phyloP scores from a whole-genome alignment of 2,888 invertebrate species.

The Cheilosia soror region DNA sequence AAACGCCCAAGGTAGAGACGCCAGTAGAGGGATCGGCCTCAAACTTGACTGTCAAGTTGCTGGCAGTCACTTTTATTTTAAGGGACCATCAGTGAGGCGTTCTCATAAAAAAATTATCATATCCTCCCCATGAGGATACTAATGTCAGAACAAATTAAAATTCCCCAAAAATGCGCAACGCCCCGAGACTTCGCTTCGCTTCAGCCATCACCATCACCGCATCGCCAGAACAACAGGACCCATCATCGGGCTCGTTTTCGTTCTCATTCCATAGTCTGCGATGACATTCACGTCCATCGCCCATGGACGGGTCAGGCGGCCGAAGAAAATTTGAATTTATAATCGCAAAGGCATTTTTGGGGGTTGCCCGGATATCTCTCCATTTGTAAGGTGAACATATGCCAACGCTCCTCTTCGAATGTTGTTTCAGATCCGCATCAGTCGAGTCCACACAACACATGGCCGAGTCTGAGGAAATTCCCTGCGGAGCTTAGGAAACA shows the following conservation, averaged over 20 bases:
- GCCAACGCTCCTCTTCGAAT: conserved; percentile 56
- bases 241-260: conserved; percentile 49
- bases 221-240: neutral
- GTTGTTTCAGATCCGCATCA: conserved; percentile 51
- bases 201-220: conserved; percentile 9
- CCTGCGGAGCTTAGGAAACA: conserved; percentile 72
- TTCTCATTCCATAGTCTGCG: conserved; percentile 5
- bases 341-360: conserved; percentile 59
- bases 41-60: conserved; percentile 14
- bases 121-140: conserved; percentile 45
- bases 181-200: conserved; percentile 38
- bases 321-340: conserved; percentile 67
- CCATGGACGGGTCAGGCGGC: conserved; percentile 56
- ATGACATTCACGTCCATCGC: conserved; percentile 9
- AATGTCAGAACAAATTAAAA: conserved; percentile 70
- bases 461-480: conserved; percentile 64
- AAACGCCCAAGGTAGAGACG: neutral
- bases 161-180: conserved; percentile 65
- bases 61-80: neutral
- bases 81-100: neutral
- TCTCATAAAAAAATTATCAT: neutral
- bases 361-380: conserved; percentile 49
- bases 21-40: neutral
- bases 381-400: conserved; percentile 66
- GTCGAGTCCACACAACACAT: conserved; percentile 56